These are phyloP conservation scores for Graphium colonna DNA, from an alignment of 2,888 invertebrate species.

Conservation along the genomic window DNA sequence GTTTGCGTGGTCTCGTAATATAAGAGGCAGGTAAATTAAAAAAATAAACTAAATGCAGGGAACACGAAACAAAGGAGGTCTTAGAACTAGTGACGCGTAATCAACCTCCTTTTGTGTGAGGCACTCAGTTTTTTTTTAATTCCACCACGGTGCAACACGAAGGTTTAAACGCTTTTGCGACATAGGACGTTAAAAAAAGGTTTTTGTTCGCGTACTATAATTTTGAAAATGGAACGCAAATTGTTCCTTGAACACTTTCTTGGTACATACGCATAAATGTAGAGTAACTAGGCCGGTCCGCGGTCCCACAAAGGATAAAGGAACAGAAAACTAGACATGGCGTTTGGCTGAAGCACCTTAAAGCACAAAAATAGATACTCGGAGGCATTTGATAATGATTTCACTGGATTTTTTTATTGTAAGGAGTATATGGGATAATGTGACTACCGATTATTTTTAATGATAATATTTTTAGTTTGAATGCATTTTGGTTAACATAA, in stretches of 20 bases:
- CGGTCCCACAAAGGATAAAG: neutral
- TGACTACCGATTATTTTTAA: too few relatives aligned
- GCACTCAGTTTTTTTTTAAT: conserved; percentile 51
- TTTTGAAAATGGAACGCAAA: conserved; percentile 21
- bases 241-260: conserved; percentile 15
- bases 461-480: too few relatives aligned
- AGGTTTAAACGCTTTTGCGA: conserved; percentile 16
- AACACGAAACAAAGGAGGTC: conserved; percentile 53
- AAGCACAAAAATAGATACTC: neutral
- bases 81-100: conserved; percentile 60
- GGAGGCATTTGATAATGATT: too few relatives aligned
- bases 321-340: neutral
- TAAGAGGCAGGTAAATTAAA: conserved; percentile 28
- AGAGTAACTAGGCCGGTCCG: conserved; percentile 5
- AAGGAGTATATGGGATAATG: too few relatives aligned
- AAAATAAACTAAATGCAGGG: conserved; percentile 35
- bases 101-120: conserved; percentile 60
- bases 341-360: neutral
- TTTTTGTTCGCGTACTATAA: conserved; percentile 14
- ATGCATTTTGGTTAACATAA: too few relatives aligned
- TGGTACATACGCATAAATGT: neutral
- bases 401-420: too few relatives aligned
- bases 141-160: conserved; percentile 33
- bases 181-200: conserved; percentile 15
- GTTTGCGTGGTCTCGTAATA: conserved; percentile 1